A percentile compares a stretch with the other conserved stretches of the same genome.
These are phyloP conservation scores for Montipora capitata DNA, from an alignment of 92 coral and sea anemone genomes.

Conservation along the genomic window DNA sequence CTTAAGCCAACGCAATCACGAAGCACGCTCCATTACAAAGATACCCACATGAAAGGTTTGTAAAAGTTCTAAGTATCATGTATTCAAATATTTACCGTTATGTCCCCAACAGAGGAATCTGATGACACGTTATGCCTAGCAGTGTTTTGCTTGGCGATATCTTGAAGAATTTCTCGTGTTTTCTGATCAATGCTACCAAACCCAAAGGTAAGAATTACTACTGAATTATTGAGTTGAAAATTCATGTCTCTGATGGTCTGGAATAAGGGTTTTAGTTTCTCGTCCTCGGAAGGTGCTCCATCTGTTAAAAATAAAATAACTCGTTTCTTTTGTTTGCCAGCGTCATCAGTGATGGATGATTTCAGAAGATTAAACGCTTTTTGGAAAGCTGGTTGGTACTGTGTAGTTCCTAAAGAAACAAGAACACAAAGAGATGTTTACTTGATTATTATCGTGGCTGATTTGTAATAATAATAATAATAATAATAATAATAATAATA, in stretches of 20 bases:
- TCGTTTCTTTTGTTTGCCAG: slow-evolving; percentile 7
- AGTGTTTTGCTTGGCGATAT: slow-evolving; percentile 39
- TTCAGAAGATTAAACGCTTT: slow-evolving; percentile 54
- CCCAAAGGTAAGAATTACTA: slow-evolving; percentile 76
- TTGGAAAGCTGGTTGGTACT: slow-evolving; percentile 35
- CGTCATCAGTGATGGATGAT: background rate
- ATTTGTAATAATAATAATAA: slow-evolving; percentile 2
- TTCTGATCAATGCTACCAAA: slow-evolving; percentile 35
- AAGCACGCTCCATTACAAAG: no score
- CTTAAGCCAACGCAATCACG: no score
- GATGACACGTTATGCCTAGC: background rate
- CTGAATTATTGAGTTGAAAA: slow-evolving; percentile 48
- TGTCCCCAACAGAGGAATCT: slow-evolving; percentile 39
- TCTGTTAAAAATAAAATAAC: slow-evolving; percentile 81
- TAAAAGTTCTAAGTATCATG: background rate
- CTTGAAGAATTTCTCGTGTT: slow-evolving; percentile 24
- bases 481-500: no score
- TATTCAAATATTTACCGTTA: slow-evolving; percentile 9
- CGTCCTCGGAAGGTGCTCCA: slow-evolving; percentile 63
- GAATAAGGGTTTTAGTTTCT: background rate
- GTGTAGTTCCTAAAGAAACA: slow-evolving; percentile 25
- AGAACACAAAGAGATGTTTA: no score
- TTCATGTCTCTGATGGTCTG: slow-evolving; percentile 46
- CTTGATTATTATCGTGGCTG: background rate
- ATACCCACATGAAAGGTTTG: no score